A percentile compares a stretch with the other conserved stretches of the same genome.
phyloP scores from a whole-genome alignment of 2,797 vertebrate genomes.

The Gouania willdenowi region DNA sequence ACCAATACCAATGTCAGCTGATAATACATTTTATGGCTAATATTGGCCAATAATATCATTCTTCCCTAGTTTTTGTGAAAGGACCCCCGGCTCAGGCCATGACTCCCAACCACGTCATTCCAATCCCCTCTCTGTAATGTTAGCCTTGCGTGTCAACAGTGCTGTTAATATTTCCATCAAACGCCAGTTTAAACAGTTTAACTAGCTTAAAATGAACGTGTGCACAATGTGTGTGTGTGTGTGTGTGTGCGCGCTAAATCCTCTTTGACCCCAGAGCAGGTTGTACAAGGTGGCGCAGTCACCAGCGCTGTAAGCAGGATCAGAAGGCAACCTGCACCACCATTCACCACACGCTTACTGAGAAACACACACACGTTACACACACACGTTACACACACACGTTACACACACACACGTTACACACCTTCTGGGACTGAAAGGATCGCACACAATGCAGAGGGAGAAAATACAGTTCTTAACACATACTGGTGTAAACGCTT shows the following conservation, averaged over 20 bases:
- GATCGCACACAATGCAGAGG: constrained; percentile 5
- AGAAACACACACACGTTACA: constrained; percentile 19
- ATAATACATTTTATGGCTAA: too few relatives aligned
- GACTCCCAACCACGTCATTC: too few relatives aligned
- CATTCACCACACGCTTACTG: constrained; percentile 34
- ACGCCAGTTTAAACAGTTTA: constrained; percentile 24
- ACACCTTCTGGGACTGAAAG: too few relatives aligned
- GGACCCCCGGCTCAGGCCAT: too few relatives aligned
- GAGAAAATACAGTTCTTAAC: background rate
- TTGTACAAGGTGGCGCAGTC: constrained; percentile 69
- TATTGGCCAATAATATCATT: too few relatives aligned
- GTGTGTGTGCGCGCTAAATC: constrained; percentile 58
- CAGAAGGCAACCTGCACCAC: constrained; percentile 56
- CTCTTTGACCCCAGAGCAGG: constrained; percentile 62
- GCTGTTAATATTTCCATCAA: constrained; percentile 22
- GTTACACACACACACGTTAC: constrained; percentile 2
- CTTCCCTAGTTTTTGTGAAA: too few relatives aligned
- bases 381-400: constrained; percentile 20
- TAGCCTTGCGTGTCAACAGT: constrained; percentile 10
- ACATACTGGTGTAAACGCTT: background rate
- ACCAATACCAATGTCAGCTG: too few relatives aligned
- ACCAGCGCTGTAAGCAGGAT: constrained; percentile 65
- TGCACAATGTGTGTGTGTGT: constrained; percentile 42
- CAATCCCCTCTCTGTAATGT: constrained; percentile 3
- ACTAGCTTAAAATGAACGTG: constrained; percentile 15